Evolutionary conservation across 2,113 vertebrate species (phyloP).

Genomic region (Tursiops truncatus): DNA sequence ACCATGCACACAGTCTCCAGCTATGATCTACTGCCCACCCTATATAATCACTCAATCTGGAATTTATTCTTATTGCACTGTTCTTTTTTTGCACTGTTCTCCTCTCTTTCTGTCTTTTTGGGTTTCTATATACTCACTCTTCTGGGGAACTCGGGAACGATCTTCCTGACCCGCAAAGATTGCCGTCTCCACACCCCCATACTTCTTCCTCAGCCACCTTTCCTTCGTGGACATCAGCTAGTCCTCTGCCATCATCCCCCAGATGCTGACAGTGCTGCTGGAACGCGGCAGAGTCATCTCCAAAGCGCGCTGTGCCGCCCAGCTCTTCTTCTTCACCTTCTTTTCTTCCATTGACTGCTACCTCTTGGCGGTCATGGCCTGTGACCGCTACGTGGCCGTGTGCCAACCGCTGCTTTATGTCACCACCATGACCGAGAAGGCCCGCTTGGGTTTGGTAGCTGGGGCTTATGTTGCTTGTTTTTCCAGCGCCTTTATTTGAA

Average conservation of each 20-base stretch:
- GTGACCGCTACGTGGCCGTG: constrained; percentile 60
- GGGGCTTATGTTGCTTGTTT: constrained; percentile 54
- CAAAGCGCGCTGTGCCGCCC: not conserved
- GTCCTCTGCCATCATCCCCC: constrained; percentile 46
- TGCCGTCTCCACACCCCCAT: constrained; percentile 67
- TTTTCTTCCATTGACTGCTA: constrained; percentile 63
- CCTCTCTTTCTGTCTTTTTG: constrained; percentile 66
- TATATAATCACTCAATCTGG: not conserved
- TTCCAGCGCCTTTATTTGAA: constrained; percentile 28
- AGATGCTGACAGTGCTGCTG: constrained; percentile 45
- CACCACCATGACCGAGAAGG: constrained; percentile 1
- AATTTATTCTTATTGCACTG: not conserved
- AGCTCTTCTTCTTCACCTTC: constrained; percentile 71
- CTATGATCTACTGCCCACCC: not conserved
- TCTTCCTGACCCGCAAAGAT: constrained; percentile 35
- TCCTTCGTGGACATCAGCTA: constrained; percentile 60
- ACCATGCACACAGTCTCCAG: not conserved
- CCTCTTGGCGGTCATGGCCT: constrained; percentile 72
- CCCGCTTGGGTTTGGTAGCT: not conserved
- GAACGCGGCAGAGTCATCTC: not conserved
- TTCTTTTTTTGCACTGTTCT: not conserved
- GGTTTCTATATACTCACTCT: constrained; percentile 65
- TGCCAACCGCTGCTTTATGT: constrained; percentile 53
- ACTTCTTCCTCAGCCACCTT: constrained; percentile 72
- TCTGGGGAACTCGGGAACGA: constrained; percentile 54